Evolutionary conservation across 2,888 invertebrate genomes (phyloP).

Genomic region (Aporophyla lueneburgensis): DNA sequence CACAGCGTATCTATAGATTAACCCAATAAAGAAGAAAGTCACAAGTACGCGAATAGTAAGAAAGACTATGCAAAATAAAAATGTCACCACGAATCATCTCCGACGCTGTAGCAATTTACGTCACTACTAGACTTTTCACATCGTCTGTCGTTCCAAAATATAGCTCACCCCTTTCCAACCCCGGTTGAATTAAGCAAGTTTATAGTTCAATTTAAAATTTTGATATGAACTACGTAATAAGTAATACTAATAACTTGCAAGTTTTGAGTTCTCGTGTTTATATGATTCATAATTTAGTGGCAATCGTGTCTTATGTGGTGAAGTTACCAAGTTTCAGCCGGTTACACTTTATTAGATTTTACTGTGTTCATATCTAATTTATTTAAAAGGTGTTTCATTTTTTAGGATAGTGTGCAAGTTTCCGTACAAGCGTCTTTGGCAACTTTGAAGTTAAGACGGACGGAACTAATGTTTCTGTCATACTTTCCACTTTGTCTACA

Average conservation of each 20-base stretch:
- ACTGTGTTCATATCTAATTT: conserved; percentile 28
- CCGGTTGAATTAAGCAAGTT: conserved; percentile 67
- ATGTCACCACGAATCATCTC: conserved; percentile 61
- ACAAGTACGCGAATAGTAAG: conserved; percentile 29
- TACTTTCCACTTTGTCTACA: conserved; percentile 29
- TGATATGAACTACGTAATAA: conserved; percentile 67
- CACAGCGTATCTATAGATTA: conserved; percentile 39
- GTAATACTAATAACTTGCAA: conserved; percentile 63
- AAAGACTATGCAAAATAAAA: conserved; percentile 63
- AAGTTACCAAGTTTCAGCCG: conserved; percentile 43
- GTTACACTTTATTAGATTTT: conserved; percentile 55
- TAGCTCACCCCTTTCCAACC: conserved; percentile 65
- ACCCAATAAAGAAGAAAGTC: conserved; percentile 45
- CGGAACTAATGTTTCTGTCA: conserved; percentile 24
- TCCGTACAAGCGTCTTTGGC: conserved; percentile 8
- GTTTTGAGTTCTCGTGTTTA: conserved; percentile 60
- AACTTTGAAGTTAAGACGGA: conserved; percentile 39
- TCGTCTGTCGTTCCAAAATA: conserved; percentile 62
- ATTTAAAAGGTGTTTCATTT: conserved; percentile 51
- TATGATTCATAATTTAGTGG: conserved; percentile 68
- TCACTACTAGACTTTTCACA: conserved; percentile 56
- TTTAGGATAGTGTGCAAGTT: conserved; percentile 28
- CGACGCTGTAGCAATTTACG: conserved; percentile 54
- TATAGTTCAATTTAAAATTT: conserved; percentile 70
- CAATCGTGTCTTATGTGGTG: conserved; percentile 59